A percentile compares a stretch with the other conserved stretches of the same genome.
Evolutionary conservation across 2,888 invertebrate genomes (phyloP).

Genomic region (Drosophila melanosoma): DNA sequence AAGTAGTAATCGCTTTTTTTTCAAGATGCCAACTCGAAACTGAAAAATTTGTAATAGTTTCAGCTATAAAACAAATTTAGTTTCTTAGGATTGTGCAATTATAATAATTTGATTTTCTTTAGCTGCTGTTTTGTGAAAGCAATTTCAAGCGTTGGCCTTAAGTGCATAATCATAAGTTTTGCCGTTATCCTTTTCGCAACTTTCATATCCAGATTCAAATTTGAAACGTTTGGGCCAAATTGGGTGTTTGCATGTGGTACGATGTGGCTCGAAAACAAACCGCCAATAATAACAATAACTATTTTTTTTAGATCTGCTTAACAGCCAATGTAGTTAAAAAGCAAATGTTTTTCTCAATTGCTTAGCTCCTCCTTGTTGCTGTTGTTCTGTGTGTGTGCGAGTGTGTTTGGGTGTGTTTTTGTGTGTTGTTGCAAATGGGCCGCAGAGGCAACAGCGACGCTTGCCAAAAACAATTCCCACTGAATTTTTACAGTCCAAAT

Average conservation of each 20-base stretch:
- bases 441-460: conserved; percentile 49
- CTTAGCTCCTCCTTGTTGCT: conserved; percentile 44
- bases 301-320: conserved; percentile 73
- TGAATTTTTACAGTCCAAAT: conserved; percentile 77
- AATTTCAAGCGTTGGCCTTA: not conserved
- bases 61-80: not conserved
- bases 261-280: conserved; percentile 52
- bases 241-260: conserved; percentile 34
- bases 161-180: conserved; percentile 53
- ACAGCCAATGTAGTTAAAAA: conserved; percentile 79
- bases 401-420: conserved; percentile 17
- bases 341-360: conserved; percentile 75
- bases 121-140: not conserved
- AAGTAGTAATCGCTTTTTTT: not conserved
- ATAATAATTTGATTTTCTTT: not conserved
- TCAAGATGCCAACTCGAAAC: not conserved
- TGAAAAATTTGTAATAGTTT: not conserved
- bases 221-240: conserved; percentile 40
- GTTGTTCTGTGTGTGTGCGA: conserved; percentile 19
- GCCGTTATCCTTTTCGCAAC: conserved; percentile 59
- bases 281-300: conserved; percentile 78
- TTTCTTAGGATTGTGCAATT: not conserved
- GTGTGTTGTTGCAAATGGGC: conserved; percentile 54
- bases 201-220: conserved; percentile 27
- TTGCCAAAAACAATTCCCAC: conserved; percentile 78